phyloP scores from a whole-genome alignment of 2,797 vertebrate species.

The Poecile montanus region DNA sequence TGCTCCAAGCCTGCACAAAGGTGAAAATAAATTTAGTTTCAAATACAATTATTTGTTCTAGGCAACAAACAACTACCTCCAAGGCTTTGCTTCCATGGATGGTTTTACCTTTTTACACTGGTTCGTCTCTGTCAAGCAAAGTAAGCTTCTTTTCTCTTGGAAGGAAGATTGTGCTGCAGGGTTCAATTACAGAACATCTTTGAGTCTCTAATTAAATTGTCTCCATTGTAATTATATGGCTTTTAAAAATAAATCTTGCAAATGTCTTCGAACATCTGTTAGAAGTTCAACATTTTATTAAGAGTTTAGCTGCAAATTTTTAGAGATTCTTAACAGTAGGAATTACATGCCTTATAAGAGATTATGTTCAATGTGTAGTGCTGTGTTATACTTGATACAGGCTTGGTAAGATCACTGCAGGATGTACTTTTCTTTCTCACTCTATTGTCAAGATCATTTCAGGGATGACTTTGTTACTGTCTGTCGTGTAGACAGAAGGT shows the following conservation, averaged over 20 bases:
- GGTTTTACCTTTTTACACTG: background rate
- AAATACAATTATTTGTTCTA: slow-evolving; percentile 12
- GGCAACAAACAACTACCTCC: background rate
- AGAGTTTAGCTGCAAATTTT: slow-evolving; percentile 2
- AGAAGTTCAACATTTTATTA: background rate
- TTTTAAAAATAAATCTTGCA: slow-evolving; percentile 34
- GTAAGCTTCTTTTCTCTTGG: background rate
- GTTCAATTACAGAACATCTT: slow-evolving; percentile 24
- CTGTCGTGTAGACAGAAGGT: background rate
- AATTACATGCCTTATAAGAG: background rate
- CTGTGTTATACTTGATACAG: background rate
- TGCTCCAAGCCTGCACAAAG: background rate
- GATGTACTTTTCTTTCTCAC: background rate
- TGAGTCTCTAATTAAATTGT: slow-evolving; percentile 40
- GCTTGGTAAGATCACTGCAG: background rate
- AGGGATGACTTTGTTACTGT: background rate
- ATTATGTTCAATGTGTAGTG: background rate
- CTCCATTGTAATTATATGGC: slow-evolving; percentile 11
- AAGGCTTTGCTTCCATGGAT: background rate
- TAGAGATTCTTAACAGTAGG: background rate
- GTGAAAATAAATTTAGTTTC: background rate
- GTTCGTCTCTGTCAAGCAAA: background rate
- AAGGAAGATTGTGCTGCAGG: slow-evolving; percentile 1
- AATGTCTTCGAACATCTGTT: background rate
- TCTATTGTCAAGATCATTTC: background rate